These are phyloP conservation scores for Caenorhabditis auriculariae DNA, from an alignment of 2,888 invertebrate genomes.

Conservation along the genomic window DNA sequence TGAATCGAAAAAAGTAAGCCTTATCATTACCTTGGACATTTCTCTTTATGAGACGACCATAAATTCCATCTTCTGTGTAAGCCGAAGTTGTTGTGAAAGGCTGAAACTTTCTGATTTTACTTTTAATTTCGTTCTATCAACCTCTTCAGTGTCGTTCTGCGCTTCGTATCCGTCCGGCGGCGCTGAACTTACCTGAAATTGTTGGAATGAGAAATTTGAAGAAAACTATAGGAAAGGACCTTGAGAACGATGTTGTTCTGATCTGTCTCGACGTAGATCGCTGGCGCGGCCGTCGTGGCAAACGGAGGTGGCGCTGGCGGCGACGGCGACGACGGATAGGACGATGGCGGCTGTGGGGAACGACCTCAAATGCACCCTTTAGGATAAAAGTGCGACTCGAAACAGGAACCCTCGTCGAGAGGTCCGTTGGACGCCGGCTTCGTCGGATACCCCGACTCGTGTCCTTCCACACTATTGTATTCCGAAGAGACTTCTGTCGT, in stretches of 20 bases:
- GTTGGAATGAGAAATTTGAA: too few relatives aligned
- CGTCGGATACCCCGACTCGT: conserved; percentile 42
- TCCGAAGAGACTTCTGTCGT: conserved; percentile 31
- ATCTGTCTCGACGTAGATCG: too few relatives aligned
- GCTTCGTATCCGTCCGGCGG: too few relatives aligned
- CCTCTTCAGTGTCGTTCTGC: conserved; percentile 27
- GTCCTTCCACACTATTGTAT: conserved; percentile 17
- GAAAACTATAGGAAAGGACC: too few relatives aligned
- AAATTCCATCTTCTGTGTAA: conserved; percentile 22
- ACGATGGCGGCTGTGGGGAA: conserved; percentile 11
- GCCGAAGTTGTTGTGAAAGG: conserved; percentile 31
- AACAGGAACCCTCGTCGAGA: too few relatives aligned
- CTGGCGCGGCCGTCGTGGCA: too few relatives aligned
- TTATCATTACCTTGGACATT: conserved; percentile 15
- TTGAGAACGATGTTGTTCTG: too few relatives aligned
- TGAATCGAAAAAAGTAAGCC: background rate
- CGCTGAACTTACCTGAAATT: too few relatives aligned
- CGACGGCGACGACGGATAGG: conserved; percentile 24
- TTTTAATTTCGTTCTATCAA: background rate
- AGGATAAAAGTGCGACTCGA: too few relatives aligned
- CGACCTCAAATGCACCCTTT: background rate
- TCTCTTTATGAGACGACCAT: conserved; percentile 22
- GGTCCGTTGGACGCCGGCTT: conserved; percentile 21
- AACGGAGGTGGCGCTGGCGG: conserved; percentile 25
- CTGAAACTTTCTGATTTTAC: conserved; percentile 1